Conservation (phyloP, 2,113 vertebrate genomes). For the Hyla sarda region DNA sequence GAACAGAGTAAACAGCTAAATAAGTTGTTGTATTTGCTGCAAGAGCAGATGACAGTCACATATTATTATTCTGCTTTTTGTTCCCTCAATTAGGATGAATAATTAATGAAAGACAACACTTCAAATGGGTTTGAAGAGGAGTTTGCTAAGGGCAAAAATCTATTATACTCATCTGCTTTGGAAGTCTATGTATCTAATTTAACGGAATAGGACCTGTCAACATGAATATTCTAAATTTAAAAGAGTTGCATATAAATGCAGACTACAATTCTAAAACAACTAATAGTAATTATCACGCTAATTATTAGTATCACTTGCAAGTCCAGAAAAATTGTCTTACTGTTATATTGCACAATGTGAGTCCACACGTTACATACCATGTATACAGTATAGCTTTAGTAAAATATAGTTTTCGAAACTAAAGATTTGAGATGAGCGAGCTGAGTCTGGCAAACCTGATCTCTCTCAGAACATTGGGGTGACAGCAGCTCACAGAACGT, state of each 20-base stretch:
- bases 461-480: no score
- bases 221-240: not conserved
- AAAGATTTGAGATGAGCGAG: no score
- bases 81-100: conserved; percentile 7
- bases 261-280: not conserved
- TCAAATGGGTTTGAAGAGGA: not conserved
- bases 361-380: no score
- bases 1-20: not conserved
- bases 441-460: no score
- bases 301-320: not conserved
- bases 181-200: not conserved
- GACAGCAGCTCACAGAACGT: no score
- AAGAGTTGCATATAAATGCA: not conserved
- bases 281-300: not conserved
- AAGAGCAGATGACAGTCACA: not conserved
- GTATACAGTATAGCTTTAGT: no score
- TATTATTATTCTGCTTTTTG: not conserved
- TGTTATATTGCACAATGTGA: not conserved
- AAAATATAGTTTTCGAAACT: no score
- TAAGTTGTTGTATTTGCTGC: not conserved
- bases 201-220: not conserved
- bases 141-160: not conserved
- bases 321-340: not conserved
- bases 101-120: conserved; percentile 4
- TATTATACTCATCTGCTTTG: not conserved